phyloP scores from a whole-genome alignment of 37 sponge, comb jelly and placozoan genomes.

The Petrosia ficiformis region DNA sequence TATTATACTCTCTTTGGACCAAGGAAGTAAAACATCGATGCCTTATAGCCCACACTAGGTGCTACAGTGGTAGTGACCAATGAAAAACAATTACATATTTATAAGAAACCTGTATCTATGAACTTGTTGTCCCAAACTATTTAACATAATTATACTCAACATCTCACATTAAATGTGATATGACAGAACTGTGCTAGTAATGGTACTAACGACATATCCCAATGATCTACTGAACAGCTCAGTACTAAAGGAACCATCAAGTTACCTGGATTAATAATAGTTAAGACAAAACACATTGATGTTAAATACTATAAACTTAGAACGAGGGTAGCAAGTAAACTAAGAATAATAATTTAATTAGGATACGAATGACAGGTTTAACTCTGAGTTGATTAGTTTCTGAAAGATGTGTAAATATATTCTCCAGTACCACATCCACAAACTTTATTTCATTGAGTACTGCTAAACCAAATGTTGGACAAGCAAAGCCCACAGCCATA shows the following conservation, averaged over 20 bases:
- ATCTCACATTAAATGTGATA: neutral
- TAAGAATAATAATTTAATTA: neutral
- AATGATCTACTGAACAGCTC: neutral
- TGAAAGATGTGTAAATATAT: neutral
- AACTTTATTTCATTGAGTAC: neutral
- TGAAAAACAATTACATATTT: no score
- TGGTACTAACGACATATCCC: neutral
- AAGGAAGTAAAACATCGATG: no score
- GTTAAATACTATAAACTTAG: no score
- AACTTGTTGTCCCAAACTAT: no score
- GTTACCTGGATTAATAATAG: neutral
- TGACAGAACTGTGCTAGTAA: neutral
- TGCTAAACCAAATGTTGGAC: neutral
- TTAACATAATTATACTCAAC: neutral
- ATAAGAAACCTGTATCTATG: no score
- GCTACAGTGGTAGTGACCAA: no score
- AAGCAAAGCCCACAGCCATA: neutral
- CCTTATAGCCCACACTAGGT: no score
- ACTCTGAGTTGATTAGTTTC: neutral
- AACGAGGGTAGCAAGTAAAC: neutral
- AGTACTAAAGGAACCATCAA: neutral
- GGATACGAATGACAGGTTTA: neutral
- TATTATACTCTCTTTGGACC: no score
- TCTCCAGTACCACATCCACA: neutral
- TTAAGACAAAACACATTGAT: neutral